Conservation (phyloP, 2,113 vertebrate species). For the Neotragus pygmaeus region DNA sequence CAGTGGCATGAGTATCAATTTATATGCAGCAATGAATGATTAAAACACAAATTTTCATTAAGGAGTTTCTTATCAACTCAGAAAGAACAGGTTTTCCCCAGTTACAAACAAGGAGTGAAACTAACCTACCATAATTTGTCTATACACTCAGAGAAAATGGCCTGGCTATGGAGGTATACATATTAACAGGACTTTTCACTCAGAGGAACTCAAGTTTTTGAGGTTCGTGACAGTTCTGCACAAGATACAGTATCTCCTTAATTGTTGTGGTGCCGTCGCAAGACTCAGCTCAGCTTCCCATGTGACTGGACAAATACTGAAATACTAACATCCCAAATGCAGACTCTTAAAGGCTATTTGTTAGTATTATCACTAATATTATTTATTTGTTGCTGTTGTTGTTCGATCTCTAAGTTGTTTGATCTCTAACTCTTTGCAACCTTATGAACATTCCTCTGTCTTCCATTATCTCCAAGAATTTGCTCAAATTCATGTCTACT, state of each 20-base stretch:
- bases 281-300: too few species aligned
- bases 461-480: not conserved
- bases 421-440: not conserved
- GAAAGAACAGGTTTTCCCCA: not conserved
- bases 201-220: not conserved
- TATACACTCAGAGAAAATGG: not conserved
- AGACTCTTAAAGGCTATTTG: not conserved
- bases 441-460: not conserved
- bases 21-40: not conserved
- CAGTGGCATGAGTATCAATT: not conserved
- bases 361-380: not conserved
- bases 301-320: not conserved
- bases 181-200: not conserved
- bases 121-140: too few species aligned
- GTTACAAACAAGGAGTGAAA: not conserved
- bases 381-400: not conserved
- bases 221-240: rapidly evolving
- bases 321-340: not conserved
- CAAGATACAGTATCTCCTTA: rapidly evolving
- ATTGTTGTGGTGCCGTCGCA: rapidly evolving
- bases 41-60: not conserved
- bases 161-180: too few species aligned
- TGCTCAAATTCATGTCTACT: not conserved
- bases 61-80: not conserved
- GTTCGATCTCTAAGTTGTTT: not conserved